Percentiles rank a stretch among this genome's conserved stretches.
phyloP scores from a whole-genome alignment of 2,888 invertebrate species.

The Agapostemon virescens region DNA sequence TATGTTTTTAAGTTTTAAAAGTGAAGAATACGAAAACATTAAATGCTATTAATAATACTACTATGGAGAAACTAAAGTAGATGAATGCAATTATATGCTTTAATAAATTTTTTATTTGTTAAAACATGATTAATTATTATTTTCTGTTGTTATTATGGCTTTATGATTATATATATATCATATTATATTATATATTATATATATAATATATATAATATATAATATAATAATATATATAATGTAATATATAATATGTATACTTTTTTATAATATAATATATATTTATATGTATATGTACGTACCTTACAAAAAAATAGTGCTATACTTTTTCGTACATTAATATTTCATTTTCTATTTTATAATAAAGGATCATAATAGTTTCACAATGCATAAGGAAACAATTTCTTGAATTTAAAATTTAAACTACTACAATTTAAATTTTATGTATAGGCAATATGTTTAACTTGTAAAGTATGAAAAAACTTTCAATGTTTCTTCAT shows the following conservation, averaged over 20 bases:
- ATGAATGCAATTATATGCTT: conserved; percentile 36
- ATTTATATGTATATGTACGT: conserved; percentile 24
- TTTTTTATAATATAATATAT: no score
- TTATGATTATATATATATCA: background rate
- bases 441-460: conserved; percentile 32
- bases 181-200: no score
- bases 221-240: no score
- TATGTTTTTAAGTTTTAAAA: conserved; percentile 13
- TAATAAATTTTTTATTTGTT: conserved; percentile 43
- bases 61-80: conserved; percentile 31
- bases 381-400: conserved; percentile 41
- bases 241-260: no score
- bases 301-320: conserved; percentile 47
- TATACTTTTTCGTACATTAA: conserved; percentile 32
- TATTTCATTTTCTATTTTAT: conserved; percentile 27
- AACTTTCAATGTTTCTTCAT: conserved; percentile 33
- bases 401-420: conserved; percentile 37
- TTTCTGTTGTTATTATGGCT: conserved; percentile 8
- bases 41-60: conserved; percentile 42
- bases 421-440: conserved; percentile 35
- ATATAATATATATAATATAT: no score
- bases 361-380: conserved; percentile 30
- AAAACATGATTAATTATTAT: conserved; percentile 37
- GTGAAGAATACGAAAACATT: conserved; percentile 22
- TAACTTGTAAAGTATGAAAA: conserved; percentile 46